Evolutionary conservation across 2,888 invertebrate genomes (phyloP), one percentile per base, ranked within the genome.

Genomic region (Strigamia maritima): DNA sequence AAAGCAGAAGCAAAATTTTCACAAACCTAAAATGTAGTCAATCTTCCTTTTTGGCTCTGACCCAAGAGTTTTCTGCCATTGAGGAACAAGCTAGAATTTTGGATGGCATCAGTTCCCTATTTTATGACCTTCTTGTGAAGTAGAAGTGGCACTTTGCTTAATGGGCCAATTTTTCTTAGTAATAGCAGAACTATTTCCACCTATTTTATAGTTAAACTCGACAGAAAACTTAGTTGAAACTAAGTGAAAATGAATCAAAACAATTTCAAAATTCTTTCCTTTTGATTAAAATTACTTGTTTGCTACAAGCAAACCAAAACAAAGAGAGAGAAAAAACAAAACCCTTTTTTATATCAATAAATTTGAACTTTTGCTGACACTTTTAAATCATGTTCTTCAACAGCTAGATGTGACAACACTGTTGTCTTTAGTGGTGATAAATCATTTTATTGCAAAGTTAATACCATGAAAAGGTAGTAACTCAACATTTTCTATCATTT

Each of bases 1-100:
- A 54, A 54, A 54, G 54, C 54, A 54, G 54, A 54, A 54, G 54
- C 54, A 54, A 54, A 54, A 54, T 54, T 54, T 54, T 54, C 54
- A 54, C 54, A 54, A 54, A 54, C 54, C 54, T 54, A 54, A 54
- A 54, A 54, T 54, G 54, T 54, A 54, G 54, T 54, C 54, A 54
- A 54, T 54, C 54, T 54, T 54, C 54, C 19, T 54, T 35, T 54
- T 54, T 54, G 54, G 54, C 54, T n/a, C 54, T 19, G 54, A 54
- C 54, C 54, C 54, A 54, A 54, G 54, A n/a, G 54, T 54, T 54
- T 54, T 54, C 54, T 54, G 54, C 54, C 54, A 54, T 54, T 54
- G 54, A 54, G 22, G 54, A 54, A 54, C 54, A 54, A 54, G 54
- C 54, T 54, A 19, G 54, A 54, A 54, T 54, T 54, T 54, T 54